phyloP scores from a whole-genome alignment of 2,888 invertebrate genomes.

The Cheilosia pagana region DNA sequence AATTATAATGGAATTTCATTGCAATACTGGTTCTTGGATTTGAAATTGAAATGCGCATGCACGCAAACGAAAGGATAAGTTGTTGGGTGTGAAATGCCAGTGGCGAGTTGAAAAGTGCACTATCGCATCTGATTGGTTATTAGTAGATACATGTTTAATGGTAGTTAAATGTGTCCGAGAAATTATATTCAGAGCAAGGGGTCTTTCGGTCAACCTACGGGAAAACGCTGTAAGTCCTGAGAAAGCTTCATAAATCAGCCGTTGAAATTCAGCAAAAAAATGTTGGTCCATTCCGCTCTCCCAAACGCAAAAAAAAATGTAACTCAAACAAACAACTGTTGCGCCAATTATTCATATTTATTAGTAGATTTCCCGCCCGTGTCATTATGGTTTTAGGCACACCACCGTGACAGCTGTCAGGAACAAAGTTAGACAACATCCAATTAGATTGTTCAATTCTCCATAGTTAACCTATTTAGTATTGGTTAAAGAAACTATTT shows the following conservation, averaged over 20 bases:
- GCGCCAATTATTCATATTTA: too few relatives aligned
- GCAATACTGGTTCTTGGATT: constrained; percentile 40
- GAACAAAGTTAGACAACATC: not conserved
- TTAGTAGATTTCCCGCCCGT: too few relatives aligned
- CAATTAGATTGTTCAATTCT: constrained; percentile 23
- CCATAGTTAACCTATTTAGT: constrained; percentile 14
- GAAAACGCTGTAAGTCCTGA: too few relatives aligned
- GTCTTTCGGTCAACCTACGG: too few relatives aligned
- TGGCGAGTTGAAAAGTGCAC: not conserved
- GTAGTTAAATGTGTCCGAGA: too few relatives aligned
- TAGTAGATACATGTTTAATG: too few relatives aligned
- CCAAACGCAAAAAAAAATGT: too few relatives aligned
- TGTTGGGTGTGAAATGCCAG: constrained; percentile 3
- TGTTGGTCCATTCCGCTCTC: too few relatives aligned
- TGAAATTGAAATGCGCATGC: constrained; percentile 19
- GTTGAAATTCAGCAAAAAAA: too few relatives aligned
- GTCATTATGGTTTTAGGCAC: not conserved
- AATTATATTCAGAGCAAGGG: too few relatives aligned
- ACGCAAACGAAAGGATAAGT: constrained; percentile 47
- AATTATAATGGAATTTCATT: constrained; percentile 57
- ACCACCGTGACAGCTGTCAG: not conserved
- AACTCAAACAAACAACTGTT: too few relatives aligned
- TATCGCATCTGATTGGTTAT: not conserved
- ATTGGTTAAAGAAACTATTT: not conserved
- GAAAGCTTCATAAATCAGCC: too few relatives aligned